A percentile compares a stretch with the other conserved stretches of the same genome.
These are phyloP conservation scores for Riptortus pedestris DNA, from an alignment of 1,140 invertebrate species.

Conservation along the genomic window DNA sequence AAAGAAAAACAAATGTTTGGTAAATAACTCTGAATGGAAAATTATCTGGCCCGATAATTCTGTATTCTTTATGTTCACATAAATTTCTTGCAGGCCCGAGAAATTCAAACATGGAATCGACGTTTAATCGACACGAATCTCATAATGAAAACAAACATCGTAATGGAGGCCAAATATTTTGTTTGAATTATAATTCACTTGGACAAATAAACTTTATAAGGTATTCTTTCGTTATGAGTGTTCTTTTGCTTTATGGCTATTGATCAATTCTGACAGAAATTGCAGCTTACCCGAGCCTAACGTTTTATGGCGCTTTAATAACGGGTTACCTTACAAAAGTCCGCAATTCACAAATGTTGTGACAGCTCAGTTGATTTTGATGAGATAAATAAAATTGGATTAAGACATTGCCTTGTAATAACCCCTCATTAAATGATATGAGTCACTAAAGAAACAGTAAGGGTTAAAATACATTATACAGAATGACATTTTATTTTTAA, in stretches of 20 bases:
- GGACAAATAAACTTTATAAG: not conserved
- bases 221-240: too few species aligned
- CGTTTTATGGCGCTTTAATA: not conserved
- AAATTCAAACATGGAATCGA: not conserved
- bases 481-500: too few species aligned
- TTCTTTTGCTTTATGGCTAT: not conserved
- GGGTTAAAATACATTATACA: too few species aligned
- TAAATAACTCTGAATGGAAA: not conserved
- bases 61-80: not conserved
- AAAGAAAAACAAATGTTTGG: constrained; percentile 10
- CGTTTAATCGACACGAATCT: not conserved
- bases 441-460: too few species aligned
- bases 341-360: not conserved
- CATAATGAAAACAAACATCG: not conserved
- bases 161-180: not conserved
- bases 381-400: too few species aligned
- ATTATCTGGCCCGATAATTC: not conserved
- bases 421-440: too few species aligned
- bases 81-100: not conserved
- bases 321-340: not conserved
- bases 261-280: not conserved
- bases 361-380: not conserved
- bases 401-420: too few species aligned
- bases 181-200: not conserved
- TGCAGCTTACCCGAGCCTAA: not conserved